A percentile compares a stretch with the other conserved stretches of the same genome.
Conservation (phyloP, 2,888 invertebrate species). For the Therioaphis trifolii region DNA sequence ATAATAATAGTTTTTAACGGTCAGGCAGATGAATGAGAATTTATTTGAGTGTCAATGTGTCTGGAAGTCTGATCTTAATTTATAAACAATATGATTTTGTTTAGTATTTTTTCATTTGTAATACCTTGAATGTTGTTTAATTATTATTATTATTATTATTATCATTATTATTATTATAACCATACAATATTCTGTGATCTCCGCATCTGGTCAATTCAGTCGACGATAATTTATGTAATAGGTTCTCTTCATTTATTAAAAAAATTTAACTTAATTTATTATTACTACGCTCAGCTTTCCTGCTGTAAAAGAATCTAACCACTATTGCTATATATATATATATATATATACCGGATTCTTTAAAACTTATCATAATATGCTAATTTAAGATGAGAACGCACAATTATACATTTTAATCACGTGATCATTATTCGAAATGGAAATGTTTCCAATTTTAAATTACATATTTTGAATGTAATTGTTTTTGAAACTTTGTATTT, state of each 20-base stretch:
- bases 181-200: slow-evolving; percentile 49
- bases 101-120: not conserved
- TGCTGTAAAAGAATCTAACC: too few species aligned
- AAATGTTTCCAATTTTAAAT: not conserved
- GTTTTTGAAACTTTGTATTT: not conserved
- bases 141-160: not conserved
- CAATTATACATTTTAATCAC: not conserved
- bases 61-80: not conserved
- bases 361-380: not conserved
- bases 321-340: too few species aligned
- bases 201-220: slow-evolving; percentile 57
- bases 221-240: slow-evolving; percentile 10
- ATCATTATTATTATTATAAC: slow-evolving; percentile 31
- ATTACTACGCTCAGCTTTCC: too few species aligned
- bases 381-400: not conserved
- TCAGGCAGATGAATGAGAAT: not conserved
- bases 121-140: not conserved
- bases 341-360: not conserved
- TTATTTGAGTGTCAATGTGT: not conserved
- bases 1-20: not conserved
- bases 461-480: not conserved
- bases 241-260: not conserved
- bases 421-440: not conserved
- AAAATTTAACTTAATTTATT: slow-evolving; percentile 24
- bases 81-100: not conserved